phyloP scores from a whole-genome alignment of 2,113 vertebrate genomes.

The Octodon degus region DNA sequence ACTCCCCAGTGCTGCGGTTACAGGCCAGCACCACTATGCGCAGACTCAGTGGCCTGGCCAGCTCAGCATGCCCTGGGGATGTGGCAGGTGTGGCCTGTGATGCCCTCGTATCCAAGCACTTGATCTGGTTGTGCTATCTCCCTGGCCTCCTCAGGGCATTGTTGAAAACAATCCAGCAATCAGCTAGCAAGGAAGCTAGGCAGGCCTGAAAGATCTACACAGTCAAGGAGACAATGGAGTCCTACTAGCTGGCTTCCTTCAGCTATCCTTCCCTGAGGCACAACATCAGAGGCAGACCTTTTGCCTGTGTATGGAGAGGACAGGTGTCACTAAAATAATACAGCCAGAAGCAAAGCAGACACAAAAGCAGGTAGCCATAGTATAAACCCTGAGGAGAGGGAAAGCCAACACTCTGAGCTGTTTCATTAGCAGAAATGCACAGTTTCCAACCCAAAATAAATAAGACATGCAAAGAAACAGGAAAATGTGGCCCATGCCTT shows the following conservation, averaged over 20 bases:
- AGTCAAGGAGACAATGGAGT: not conserved
- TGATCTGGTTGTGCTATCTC: too few species aligned
- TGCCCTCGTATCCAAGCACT: too few species aligned
- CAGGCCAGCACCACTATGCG: too few species aligned
- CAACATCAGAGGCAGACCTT: not conserved
- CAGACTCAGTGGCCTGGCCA: too few species aligned
- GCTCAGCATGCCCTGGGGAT: too few species aligned
- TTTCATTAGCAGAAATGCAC: not conserved
- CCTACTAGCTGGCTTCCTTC: not conserved
- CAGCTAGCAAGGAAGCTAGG: not conserved
- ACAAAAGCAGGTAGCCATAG: not conserved
- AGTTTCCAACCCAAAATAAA: not conserved
- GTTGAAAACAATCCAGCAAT: not conserved
- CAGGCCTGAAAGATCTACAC: too few species aligned
- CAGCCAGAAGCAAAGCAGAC: not conserved
- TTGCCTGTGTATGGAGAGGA: not conserved
- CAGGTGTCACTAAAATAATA: not conserved
- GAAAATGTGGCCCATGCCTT: not conserved
- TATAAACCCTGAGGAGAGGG: not conserved
- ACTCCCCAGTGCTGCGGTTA: too few species aligned
- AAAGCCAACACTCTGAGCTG: not conserved
- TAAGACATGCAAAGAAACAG: not conserved
- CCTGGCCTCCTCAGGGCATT: not conserved
- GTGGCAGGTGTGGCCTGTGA: too few species aligned
- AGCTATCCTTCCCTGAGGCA: not conserved